Evolutionary conservation across 1,140 invertebrate species (phyloP).

Genomic region (Drosophila subpulchrella): DNA sequence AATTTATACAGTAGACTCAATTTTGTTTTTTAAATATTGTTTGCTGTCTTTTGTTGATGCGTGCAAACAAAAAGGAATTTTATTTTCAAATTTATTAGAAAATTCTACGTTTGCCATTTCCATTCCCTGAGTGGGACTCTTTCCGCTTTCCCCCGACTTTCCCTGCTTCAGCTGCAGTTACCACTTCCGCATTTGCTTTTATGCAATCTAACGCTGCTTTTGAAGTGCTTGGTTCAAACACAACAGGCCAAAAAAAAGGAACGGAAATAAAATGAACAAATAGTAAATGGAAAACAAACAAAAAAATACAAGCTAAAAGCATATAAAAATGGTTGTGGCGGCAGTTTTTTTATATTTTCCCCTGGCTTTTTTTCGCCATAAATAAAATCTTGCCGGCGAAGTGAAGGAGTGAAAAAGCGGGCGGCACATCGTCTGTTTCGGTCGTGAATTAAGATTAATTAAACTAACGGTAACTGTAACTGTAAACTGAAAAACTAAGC

Average conservation of each 20-base stretch:
- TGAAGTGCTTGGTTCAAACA: slow-evolving; percentile 57
- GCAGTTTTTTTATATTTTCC: slow-evolving; percentile 13
- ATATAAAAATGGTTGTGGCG: slow-evolving; percentile 58
- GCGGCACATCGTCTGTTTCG: slow-evolving; percentile 63
- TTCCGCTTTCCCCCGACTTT: neutral
- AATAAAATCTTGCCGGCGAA: slow-evolving; percentile 79
- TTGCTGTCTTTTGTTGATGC: slow-evolving; percentile 59
- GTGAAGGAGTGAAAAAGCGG: slow-evolving; percentile 41
- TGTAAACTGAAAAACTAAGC: slow-evolving; percentile 76
- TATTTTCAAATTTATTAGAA: slow-evolving; percentile 70
- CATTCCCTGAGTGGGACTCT: slow-evolving; percentile 12
- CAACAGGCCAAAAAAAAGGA: slow-evolving; percentile 21
- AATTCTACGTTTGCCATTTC: slow-evolving; percentile 26
- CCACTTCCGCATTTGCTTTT: slow-evolving; percentile 62
- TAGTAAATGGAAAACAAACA: slow-evolving; percentile 26
- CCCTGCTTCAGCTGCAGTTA: slow-evolving; percentile 25
- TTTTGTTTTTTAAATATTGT: slow-evolving; percentile 51
- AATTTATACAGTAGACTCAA: slow-evolving; percentile 34
- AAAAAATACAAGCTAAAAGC: slow-evolving; percentile 51
- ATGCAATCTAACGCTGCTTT: slow-evolving; percentile 56
- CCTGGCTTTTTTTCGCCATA: slow-evolving; percentile 50
- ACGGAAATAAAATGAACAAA: slow-evolving; percentile 42
- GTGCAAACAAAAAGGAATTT: slow-evolving; percentile 52
- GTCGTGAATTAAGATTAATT: slow-evolving; percentile 82
- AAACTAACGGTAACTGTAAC: slow-evolving; percentile 72